These are phyloP conservation scores for Scaptomyza graminum DNA, from an alignment of 1,140 invertebrate genomes.

Conservation along the genomic window DNA sequence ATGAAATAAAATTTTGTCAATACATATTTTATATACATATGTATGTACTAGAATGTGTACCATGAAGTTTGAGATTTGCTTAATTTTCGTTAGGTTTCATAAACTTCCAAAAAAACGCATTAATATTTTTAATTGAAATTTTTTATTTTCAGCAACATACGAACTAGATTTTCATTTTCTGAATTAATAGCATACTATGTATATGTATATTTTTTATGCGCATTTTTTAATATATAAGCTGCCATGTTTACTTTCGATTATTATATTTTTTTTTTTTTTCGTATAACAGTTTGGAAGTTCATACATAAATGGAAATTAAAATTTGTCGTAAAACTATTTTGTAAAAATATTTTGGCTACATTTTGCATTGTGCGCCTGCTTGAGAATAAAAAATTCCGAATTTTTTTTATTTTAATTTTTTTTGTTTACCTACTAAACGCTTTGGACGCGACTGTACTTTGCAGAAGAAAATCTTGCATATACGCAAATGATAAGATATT, in stretches of 20 bases:
- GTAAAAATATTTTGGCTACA: constrained; percentile 32
- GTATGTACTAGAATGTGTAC: neutral
- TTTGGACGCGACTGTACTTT: constrained; percentile 33
- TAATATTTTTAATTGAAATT: constrained; percentile 9
- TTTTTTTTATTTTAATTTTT: constrained; percentile 16
- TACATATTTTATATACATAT: constrained; percentile 2
- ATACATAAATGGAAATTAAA: too few species aligned
- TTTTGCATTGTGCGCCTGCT: constrained; percentile 10
- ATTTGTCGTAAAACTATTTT: constrained; percentile 22
- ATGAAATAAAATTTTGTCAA: constrained; percentile 7
- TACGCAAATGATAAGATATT: constrained; percentile 38
- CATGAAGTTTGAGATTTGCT: neutral
- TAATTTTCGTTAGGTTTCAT: too few species aligned
- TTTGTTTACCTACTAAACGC: constrained; percentile 26
- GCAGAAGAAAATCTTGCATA: constrained; percentile 25
- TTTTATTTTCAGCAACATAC: constrained; percentile 19
- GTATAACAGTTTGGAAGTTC: constrained; percentile 30
- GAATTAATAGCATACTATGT: constrained; percentile 10
- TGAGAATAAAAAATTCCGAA: constrained; percentile 27
- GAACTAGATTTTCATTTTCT: constrained; percentile 15
- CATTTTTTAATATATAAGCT: constrained; percentile 25
- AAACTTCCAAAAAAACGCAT: too few species aligned
- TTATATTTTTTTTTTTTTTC: constrained; percentile 18
- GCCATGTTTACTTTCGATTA: neutral
- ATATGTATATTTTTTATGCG: constrained; percentile 26